These are phyloP conservation scores for Whitmania pigra DNA, from an alignment of 1,140 invertebrate species.

Conservation along the genomic window DNA sequence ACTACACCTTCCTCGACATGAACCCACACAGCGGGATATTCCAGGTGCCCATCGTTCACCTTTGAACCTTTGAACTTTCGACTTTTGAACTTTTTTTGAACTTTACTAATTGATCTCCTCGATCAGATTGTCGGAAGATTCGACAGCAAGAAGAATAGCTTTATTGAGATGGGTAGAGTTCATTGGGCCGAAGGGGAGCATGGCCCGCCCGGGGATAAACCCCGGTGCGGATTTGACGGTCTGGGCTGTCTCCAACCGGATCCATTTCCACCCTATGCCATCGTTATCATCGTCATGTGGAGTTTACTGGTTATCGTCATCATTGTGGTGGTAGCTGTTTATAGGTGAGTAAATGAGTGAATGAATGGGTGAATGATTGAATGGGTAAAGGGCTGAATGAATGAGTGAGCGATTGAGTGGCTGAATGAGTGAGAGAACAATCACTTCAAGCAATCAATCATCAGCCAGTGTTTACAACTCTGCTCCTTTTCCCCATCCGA, in stretches of 20 bases:
- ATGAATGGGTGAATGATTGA: background rate
- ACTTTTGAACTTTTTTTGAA: background rate
- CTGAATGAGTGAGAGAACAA: background rate
- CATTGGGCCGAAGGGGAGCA: conserved; percentile 68
- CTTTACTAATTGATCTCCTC: background rate
- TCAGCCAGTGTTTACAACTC: too few species aligned
- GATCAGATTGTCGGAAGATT: conserved; percentile 60
- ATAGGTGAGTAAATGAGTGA: conserved; percentile 41
- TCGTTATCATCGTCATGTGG: conserved; percentile 68
- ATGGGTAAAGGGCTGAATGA: background rate
- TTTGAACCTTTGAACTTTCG: too few species aligned
- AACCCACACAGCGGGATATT: conserved; percentile 66
- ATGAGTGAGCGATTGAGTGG: too few species aligned
- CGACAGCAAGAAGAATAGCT: conserved; percentile 53
- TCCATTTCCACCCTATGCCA: conserved; percentile 71
- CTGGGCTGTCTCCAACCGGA: conserved; percentile 55
- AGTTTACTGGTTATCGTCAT: conserved; percentile 62
- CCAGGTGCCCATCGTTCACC: conserved; percentile 44
- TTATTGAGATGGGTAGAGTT: conserved; percentile 54
- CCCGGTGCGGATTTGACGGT: conserved; percentile 79
- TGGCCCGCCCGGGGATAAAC: conserved; percentile 65
- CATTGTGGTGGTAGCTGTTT: conserved; percentile 56
- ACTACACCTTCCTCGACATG: conserved; percentile 80
- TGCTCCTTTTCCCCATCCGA: too few species aligned
- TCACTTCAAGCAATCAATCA: too few species aligned